A percentile compares a stretch with the other conserved stretches of the same genome.
Conservation (phyloP, 2,797 vertebrate genomes). For the Gadopsis bispinosus region DNA sequence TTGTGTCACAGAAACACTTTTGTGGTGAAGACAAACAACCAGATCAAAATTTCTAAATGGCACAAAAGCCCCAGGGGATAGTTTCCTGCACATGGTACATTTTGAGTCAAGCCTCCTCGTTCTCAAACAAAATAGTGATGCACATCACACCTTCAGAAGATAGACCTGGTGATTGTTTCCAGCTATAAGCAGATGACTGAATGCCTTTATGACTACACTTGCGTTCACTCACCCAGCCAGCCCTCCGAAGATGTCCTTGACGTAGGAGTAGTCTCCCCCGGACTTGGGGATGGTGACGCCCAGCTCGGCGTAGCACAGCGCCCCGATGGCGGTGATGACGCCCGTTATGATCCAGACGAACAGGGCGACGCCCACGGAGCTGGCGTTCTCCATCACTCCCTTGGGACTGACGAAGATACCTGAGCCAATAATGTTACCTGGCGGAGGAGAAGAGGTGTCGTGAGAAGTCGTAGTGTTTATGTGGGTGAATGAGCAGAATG, state of each 20-base stretch:
- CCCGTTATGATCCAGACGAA: conserved; percentile 93
- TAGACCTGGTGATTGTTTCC: neutral
- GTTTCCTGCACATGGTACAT: neutral
- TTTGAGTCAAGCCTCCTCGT: neutral
- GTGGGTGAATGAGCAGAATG: neutral
- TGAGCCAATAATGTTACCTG: conserved; percentile 95
- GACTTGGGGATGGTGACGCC: conserved; percentile 96
- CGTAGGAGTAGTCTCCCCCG: conserved; percentile 94
- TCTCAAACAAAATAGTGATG: neutral
- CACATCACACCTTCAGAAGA: neutral
- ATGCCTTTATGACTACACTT: neutral
- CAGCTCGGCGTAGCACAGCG: conserved; percentile 93
- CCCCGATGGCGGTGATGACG: conserved; percentile 92
- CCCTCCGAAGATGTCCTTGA: conserved; percentile 95
- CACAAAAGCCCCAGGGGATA: neutral
- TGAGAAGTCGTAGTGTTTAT: neutral
- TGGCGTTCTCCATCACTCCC: conserved; percentile 93
- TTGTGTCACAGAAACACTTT: neutral
- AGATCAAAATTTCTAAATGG: neutral
- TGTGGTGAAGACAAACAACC: neutral
- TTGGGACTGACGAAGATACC: conserved; percentile 96
- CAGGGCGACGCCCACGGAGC: conserved; percentile 91
- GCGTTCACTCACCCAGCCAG: conserved; percentile 89
- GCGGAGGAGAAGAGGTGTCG: neutral
- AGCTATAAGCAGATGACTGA: neutral